Evolutionary conservation across 2,797 vertebrate genomes (phyloP), one percentile per base, ranked within the genome.

Genomic region (Mallotus villosus): DNA sequence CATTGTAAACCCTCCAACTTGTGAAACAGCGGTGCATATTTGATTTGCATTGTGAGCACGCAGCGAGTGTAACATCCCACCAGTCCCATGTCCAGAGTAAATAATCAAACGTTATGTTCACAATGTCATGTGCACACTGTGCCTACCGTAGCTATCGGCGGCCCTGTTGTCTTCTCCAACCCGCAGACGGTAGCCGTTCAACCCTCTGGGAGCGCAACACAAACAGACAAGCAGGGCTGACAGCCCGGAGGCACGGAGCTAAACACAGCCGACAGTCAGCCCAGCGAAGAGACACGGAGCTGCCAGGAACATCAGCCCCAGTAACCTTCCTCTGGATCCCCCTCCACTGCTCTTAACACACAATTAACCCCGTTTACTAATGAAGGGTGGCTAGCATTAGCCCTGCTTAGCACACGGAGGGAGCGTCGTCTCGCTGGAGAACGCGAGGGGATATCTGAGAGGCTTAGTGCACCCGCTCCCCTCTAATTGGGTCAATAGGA

Each of bases 401-500:
- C 60, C 76, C 73, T 67, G 77, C 68, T 12, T 61, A 84, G 73
- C 81, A 70, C 80, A 72, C 83, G 84, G 77, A 78, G 72, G 79
- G 62, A 78, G 74, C 53, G 49, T 67, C 72, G 74, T 78, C 65
- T 76, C 62, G 4, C 78, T 80, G 76, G 68, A 77, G 82, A 79
- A 82, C 79, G 82, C 11, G 57, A 73, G 75, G 74, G 62, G 75
- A 81, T 74, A 81, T 71, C 78, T 66, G 49, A 69, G 84, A 83
- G 72, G 29, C 78, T 86, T 81, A 83, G 71, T 80, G 81, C 76
- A 73, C 78, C 83, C 78, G 72, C 77, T 86, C 72, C 78, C 57
- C 46, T 78, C 76, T 84, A 92, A 92, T 85, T 92, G 79, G 86
- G 88, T 87, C 84, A 86, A 73, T 77, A 74, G 80, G 71, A 76